Percentiles rank a stretch among this genome's conserved stretches.
These are phyloP conservation scores for Dipodomys stephensi DNA, from an alignment of 2,113 vertebrate genomes.

Conservation along the genomic window DNA sequence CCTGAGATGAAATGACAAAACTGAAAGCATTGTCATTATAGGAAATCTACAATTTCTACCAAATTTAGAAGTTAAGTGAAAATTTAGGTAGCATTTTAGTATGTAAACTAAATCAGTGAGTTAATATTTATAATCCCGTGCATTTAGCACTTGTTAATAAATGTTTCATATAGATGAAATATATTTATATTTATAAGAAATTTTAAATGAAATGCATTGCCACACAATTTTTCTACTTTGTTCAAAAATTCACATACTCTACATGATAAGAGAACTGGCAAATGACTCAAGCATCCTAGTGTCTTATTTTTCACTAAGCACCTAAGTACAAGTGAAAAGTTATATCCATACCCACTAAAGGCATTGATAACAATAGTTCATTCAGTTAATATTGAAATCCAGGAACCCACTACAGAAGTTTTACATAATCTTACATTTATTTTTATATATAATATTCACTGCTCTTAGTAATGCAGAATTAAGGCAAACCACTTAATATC, in stretches of 20 bases:
- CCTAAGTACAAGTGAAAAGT: neutral
- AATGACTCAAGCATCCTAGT: neutral
- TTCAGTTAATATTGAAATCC: neutral
- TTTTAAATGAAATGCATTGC: neutral
- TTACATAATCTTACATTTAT: neutral
- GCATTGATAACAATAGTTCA: neutral
- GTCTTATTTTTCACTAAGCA: neutral
- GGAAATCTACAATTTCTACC: neutral
- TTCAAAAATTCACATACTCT: neutral
- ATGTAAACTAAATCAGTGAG: neutral
- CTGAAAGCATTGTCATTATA: neutral
- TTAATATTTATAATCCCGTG: no score
- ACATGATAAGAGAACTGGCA: neutral
- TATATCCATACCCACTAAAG: neutral
- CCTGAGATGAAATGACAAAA: constrained; percentile 9
- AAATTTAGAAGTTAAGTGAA: constrained; percentile 2
- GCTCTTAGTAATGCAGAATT: neutral
- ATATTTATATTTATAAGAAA: no score
- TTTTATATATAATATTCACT: neutral
- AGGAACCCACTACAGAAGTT: neutral
- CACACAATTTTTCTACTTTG: constrained; percentile 14
- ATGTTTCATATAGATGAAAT: no score
- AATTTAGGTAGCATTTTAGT: constrained; percentile 7
- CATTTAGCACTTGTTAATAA: no score
- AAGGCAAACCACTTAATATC: neutral